Conservation (phyloP, 2,797 vertebrate species). For the Aselliscus stoliczkanus region DNA sequence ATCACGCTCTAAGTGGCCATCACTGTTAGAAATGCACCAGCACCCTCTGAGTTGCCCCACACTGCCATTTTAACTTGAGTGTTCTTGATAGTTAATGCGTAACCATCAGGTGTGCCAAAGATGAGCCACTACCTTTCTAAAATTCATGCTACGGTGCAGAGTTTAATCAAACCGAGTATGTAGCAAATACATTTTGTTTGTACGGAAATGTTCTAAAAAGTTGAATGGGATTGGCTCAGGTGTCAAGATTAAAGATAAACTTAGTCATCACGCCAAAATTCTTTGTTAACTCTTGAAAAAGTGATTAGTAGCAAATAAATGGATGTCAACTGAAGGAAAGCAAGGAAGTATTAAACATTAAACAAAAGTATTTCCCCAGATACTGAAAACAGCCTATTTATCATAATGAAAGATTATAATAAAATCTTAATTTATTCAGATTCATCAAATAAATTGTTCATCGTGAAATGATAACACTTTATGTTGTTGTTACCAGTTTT, state of each 20-base stretch:
- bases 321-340: constrained; percentile 22
- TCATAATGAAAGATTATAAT: constrained; percentile 50
- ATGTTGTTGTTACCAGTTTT: constrained; percentile 3
- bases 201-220: constrained; percentile 30
- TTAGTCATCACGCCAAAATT: neutral
- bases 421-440: constrained; percentile 65
- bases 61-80: constrained; percentile 23
- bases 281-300: constrained; percentile 40
- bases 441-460: constrained; percentile 64
- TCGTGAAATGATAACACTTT: constrained; percentile 21
- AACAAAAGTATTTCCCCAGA: neutral
- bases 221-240: neutral
- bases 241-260: constrained; percentile 40
- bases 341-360: constrained; percentile 20
- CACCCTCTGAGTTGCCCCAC: neutral
- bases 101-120: constrained; percentile 49
- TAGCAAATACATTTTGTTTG: constrained; percentile 21
- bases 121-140: neutral
- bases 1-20: neutral
- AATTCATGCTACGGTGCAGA: neutral
- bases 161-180: constrained; percentile 32
- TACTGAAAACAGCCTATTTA: constrained; percentile 46
- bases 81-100: neutral
- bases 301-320: constrained; percentile 10
- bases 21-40: neutral